Base-by-base conservation (phyloP, 2,888 invertebrate genomes). In the Saturnia pavonia region DNA sequence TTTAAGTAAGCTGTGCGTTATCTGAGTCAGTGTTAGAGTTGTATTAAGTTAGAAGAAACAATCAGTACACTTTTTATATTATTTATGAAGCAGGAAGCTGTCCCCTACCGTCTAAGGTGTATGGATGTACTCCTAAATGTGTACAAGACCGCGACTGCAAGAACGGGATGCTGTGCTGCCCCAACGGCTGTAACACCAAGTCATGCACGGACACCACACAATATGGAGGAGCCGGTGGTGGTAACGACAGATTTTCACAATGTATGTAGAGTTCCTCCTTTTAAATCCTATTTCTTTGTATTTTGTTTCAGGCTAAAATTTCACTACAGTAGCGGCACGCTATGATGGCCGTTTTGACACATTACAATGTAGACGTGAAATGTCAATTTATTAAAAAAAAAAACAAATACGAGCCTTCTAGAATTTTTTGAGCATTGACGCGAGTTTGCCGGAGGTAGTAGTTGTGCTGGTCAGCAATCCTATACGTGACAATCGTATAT, bases 101-200 rank as follows among this genome's bases (percentile, higher is more conserved):
- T 80, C 97, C 97, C 1, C 83, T 95, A 1, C 94, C 95, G 0
- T 95, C 95, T 54, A 95, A 96, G 84, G 95, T 96, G 74, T 94
- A 94, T 75, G 94, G 92, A 73, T 97, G 97, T 85, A 95, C 93
- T 69, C 96, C 97, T 1, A 96, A 95, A 82, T 97, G 97, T 79
- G 82, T 91, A 66, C 95, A 95, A 73, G 96, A 96, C 84, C 94
- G 94, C 76, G 95, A 96, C 75, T 97, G 97, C 85, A 91, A 94
- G 48, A 93, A 95, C 70, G 95, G 95, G 76, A 95, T 95, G 82
- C 95, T 96, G 76, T 97, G 97, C 85, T 96, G 96, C 78, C 93
- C 95, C 12, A 97, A 97, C 87, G 87, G 95, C 71, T 97, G 97
- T 90, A 96, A 96, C 78, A 91, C 94, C 68, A 95, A 95, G 82